These are phyloP conservation scores for Berghia stephanieae DNA, from an alignment of 1,140 invertebrate genomes.

Conservation along the genomic window DNA sequence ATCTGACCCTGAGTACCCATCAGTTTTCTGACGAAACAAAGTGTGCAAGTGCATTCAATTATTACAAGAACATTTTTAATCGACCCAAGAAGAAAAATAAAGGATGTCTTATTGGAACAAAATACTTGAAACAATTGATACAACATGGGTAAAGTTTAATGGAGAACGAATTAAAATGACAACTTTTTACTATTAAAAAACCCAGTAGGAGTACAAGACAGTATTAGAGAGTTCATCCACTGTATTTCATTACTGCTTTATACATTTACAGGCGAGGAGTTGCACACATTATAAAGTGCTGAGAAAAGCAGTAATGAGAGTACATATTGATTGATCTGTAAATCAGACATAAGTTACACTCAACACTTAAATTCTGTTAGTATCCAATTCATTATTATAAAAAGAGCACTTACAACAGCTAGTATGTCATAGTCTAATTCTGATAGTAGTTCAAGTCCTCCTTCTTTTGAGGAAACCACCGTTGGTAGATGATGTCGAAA, in stretches of 20 bases:
- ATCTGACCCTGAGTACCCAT: conserved; percentile 87
- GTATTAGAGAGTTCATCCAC: too few relatives aligned
- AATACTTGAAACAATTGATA: neutral
- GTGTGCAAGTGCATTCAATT: too few relatives aligned
- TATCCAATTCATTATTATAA: too few relatives aligned
- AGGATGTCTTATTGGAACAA: neutral
- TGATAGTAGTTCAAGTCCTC: conserved; percentile 65
- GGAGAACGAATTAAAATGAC: neutral
- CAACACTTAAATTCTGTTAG: too few relatives aligned
- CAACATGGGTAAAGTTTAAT: neutral
- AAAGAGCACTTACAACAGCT: conserved; percentile 62
- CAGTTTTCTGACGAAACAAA: conserved; percentile 73
- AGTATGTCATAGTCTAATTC: conserved; percentile 72
- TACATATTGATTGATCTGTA: neutral
- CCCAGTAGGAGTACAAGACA: too few relatives aligned
- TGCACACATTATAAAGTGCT: neutral
- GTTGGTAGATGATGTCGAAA: conserved; percentile 72
- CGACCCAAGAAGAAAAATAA: neutral
- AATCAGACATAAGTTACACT: neutral
- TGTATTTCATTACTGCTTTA: too few relatives aligned
- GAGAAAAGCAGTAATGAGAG: neutral
- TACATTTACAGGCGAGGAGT: too few relatives aligned
- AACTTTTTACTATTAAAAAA: too few relatives aligned
- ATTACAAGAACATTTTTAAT: conserved; percentile 31
- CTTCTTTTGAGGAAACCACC: conserved; percentile 64